Base-by-base conservation (phyloP, 2,888 invertebrate genomes). In the Mayetiola destructor region DNA sequence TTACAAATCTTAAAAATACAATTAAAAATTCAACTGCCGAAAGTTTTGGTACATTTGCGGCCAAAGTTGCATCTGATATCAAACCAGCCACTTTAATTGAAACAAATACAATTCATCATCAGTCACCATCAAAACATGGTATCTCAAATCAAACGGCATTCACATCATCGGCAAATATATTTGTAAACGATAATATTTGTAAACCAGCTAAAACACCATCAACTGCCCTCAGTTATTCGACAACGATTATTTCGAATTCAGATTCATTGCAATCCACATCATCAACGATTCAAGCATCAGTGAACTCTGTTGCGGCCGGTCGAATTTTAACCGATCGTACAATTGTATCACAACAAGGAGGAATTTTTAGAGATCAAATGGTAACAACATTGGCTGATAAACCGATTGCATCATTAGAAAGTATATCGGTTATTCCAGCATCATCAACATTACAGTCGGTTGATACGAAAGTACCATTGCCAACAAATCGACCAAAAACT, bases 1-100 rank as follows among this genome's bases (percentile, higher is more conserved):
- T 78, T 59, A 76, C 77, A 73, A 76, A 77, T 27, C 71, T 76
- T 20, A 75, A 77, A 37, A 70, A 74, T 60, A 64, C 56, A 55
- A 64, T 61, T 57, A 62, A 62, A 27, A 64, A 64, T 60, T 64
- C 40, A 62, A 62, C 66, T 54, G 23, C 29, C 23, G 57, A 53
- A 37, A 36, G 65, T 12, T 62, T 66, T 2, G 66, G 67, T 59
- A 70, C 74, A 61, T 73, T 72, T 62, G 74, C 76, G 30, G 69
- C 77, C 18, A 75, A 78, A 57, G 73, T 77, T 64, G 72, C 75
- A 59, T 62, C 64, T 39, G 75, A 76, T 18, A 20, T 36, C 75
- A 77, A 58, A 77, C 29, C 53, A 20, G 18, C 29, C 10, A 20
- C 18, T 3, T 16, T 27, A 18, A n/a, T 16, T 6, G 53, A 53